Conservation (phyloP, 92 coral and sea anemone species). For the Umimayanthus chanpuru region DNA sequence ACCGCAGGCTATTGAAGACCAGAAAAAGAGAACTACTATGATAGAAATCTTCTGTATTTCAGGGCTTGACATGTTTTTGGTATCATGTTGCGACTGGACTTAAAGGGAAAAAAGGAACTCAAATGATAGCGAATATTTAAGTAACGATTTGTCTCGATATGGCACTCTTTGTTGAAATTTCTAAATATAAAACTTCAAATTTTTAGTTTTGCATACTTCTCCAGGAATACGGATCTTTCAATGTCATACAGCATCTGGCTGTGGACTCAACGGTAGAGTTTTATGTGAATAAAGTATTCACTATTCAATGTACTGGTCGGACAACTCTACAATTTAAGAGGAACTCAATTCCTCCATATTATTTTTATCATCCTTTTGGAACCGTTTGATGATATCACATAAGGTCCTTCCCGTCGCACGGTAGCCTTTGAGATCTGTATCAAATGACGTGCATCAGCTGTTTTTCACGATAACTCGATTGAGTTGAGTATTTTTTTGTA, state of each 20-base stretch:
- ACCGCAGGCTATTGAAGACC: not conserved
- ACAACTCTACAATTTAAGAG: not conserved
- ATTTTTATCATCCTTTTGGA: not conserved
- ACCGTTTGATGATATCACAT: not conserved
- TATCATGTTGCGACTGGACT: not conserved
- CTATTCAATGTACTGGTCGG: not conserved
- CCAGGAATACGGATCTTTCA: not conserved
- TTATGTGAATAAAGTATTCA: not conserved
- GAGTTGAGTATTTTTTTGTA: no score
- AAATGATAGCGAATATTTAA: not conserved
- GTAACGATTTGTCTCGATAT: not conserved
- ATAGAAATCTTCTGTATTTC: not conserved
- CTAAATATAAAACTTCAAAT: not conserved
- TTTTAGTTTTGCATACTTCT: not conserved
- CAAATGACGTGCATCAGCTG: not conserved
- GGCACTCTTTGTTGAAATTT: not conserved
- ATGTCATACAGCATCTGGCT: not conserved
- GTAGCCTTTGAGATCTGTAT: constrained; percentile 24
- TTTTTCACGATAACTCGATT: not conserved
- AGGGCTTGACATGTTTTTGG: not conserved
- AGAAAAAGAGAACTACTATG: not conserved
- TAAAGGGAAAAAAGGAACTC: not conserved
- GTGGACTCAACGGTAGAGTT: not conserved
- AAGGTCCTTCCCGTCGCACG: not conserved
- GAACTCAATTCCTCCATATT: not conserved